Evolutionary conservation across 2,888 invertebrate genomes (phyloP).

Genomic region (Microchrysa polita): DNA sequence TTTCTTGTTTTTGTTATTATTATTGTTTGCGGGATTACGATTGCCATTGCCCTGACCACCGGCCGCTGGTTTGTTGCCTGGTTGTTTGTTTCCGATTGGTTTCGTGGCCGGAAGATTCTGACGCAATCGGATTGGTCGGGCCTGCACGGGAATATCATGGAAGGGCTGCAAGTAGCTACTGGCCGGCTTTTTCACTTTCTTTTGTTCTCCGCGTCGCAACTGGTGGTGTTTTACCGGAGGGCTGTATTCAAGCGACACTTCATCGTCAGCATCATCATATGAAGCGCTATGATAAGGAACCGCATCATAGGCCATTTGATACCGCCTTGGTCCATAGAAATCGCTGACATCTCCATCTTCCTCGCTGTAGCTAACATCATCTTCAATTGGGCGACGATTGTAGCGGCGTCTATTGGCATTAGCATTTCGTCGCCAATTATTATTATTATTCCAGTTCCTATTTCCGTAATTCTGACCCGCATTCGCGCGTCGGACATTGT

Average conservation of each 20-base stretch:
- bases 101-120: conserved; percentile 38
- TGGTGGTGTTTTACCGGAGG: background rate
- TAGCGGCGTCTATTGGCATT: conserved; percentile 6
- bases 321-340: conserved; percentile 45
- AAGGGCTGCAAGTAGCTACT: conserved; percentile 39
- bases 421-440: conserved; percentile 7
- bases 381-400: conserved; percentile 6
- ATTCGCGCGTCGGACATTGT: background rate
- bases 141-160: conserved; percentile 41
- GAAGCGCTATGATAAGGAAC: conserved; percentile 39
- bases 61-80: background rate
- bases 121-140: conserved; percentile 32
- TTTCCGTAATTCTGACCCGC: background rate
- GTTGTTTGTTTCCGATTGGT: conserved; percentile 9
- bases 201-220: conserved; percentile 18
- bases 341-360: conserved; percentile 46
- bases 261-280: conserved; percentile 53
- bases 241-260: conserved; percentile 29
- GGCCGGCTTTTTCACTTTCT: conserved; percentile 19
- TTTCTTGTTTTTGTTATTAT: conserved; percentile 25
- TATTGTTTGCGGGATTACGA: background rate
- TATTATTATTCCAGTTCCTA: background rate
- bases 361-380: conserved; percentile 10
- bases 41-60: background rate
- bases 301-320: conserved; percentile 20